These are phyloP conservation scores for Pterocles gutturalis DNA, from an alignment of 2,113 vertebrate genomes.

Conservation along the genomic window DNA sequence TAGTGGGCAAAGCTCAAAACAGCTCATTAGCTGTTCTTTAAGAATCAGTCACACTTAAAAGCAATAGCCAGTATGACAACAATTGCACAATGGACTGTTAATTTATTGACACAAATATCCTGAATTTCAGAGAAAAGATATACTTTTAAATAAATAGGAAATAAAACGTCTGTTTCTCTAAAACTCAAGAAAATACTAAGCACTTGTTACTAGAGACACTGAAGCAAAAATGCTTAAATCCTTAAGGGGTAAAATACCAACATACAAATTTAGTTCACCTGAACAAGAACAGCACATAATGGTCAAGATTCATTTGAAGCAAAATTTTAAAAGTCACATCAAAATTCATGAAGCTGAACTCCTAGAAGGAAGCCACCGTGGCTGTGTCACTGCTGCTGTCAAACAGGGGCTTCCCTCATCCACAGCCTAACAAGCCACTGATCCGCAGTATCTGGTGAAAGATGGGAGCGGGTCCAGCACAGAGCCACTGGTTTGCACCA, in stretches of 20 bases:
- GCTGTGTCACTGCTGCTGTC: neutral
- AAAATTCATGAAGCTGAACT: neutral
- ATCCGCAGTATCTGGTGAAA: neutral
- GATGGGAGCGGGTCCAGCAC: neutral
- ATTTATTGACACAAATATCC: conserved; percentile 6
- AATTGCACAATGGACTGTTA: neutral
- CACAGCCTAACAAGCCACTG: neutral
- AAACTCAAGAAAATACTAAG: neutral
- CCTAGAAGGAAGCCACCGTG: neutral
- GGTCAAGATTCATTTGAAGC: neutral
- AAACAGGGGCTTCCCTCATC: neutral
- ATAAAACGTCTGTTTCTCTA: neutral
- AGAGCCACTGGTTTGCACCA: neutral
- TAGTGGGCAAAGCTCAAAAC: neutral
- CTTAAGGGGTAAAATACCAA: neutral
- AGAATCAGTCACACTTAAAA: conserved; percentile 37
- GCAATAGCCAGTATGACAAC: neutral
- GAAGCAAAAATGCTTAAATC: neutral
- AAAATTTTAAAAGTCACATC: neutral
- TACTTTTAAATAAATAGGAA: neutral
- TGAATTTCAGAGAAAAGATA: neutral
- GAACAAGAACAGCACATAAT: neutral
- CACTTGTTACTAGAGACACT: neutral
- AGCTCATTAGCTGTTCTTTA: conserved; percentile 21
- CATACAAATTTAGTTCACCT: neutral